Conservation (phyloP, 2,113 vertebrate species). For the Pteropus alecto region DNA sequence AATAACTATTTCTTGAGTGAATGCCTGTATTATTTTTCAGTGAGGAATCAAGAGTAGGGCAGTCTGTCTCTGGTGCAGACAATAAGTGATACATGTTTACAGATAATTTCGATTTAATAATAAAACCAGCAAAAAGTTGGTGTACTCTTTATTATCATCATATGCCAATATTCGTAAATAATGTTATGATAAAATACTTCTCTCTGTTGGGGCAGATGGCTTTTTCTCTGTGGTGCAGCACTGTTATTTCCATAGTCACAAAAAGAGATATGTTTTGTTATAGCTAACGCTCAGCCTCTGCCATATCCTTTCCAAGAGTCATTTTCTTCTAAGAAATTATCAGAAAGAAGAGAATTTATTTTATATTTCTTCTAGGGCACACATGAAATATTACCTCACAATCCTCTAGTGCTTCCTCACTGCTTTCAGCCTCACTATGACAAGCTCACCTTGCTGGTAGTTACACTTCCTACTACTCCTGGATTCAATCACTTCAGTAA, state of each 20-base stretch:
- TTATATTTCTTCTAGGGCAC: not conserved
- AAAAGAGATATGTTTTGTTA: not conserved
- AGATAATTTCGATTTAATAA: not conserved
- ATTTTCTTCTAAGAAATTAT: not conserved
- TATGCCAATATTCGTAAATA: not conserved
- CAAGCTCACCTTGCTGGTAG: not conserved
- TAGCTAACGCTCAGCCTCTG: not conserved
- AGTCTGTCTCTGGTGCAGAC: not conserved
- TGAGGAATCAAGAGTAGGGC: not conserved
- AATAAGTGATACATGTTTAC: not conserved
- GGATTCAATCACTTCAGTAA: not conserved
- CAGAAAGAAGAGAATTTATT: not conserved
- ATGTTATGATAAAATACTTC: not conserved
- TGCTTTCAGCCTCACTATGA: not conserved
- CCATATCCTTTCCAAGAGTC: not conserved
- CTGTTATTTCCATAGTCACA: not conserved
- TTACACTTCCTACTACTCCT: not conserved
- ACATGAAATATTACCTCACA: not conserved
- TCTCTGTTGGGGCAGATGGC: not conserved
- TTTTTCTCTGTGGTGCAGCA: not conserved
- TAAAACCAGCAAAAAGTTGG: not conserved
- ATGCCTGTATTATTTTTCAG: not conserved
- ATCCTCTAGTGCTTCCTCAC: not conserved
- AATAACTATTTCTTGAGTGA: not conserved
- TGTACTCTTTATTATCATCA: not conserved